Evolutionary conservation across 2,797 vertebrate genomes (phyloP), one percentile per base, ranked within the genome.

Genomic region (Chromis chromis): DNA sequence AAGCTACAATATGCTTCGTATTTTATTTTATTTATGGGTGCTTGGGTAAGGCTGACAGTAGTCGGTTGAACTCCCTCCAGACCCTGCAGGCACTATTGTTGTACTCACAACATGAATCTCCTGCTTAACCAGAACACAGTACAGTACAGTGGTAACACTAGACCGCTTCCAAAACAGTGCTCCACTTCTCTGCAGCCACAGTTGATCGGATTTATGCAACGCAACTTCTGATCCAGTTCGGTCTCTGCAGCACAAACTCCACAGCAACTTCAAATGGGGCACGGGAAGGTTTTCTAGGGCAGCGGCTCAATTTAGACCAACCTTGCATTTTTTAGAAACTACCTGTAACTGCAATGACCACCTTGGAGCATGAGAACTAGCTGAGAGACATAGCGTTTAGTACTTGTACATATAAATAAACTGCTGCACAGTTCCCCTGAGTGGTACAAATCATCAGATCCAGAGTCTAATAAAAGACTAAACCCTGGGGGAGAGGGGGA

Each of bases 51-150:
- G 65, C 65, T 8, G 42, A 63, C 55, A 3, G 22, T 4, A 1
- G 6, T 52, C 9, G 27, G 57, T 19, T 12, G 10, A 49, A 56
- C 54, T 60, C 53, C 56, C 67, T 70, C 36, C 33, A 27, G 17
- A 6, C 42, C 71, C 73, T 63, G 31, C 40, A 9, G 59, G 71
- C 61, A 58, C 33, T 49, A 49, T 13, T 81, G 76, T 65, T 69
- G 66, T 57, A 19, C 27, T 65, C 70, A 85, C 54, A 83, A 76
- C 77, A 78, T 53, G 70, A 80, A 74, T 82, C 78, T 81, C 70
- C 80, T 74, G 86, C 68, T 71, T 36, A 71, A 83, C 82, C 78
- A 73, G 75, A 82, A 79, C 66, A 54, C 54, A 9, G 67, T 52
- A 40, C 31, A 58, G 69, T 12, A 21, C 56, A 24, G 62, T 21